These are phyloP conservation scores for Deilephila elpenor DNA, from an alignment of 2,888 invertebrate species.

Conservation along the genomic window DNA sequence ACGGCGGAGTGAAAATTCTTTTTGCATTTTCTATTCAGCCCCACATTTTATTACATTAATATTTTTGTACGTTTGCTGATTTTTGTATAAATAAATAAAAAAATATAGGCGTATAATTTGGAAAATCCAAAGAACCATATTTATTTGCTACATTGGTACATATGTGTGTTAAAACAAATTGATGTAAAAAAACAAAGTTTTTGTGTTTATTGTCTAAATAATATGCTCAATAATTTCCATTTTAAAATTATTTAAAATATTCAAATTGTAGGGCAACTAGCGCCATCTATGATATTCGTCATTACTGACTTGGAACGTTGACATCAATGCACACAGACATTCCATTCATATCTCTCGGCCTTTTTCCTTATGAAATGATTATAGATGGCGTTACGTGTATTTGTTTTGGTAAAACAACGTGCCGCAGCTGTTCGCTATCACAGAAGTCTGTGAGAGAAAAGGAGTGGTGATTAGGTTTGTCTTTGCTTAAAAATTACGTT, in stretches of 20 bases:
- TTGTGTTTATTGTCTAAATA: too few relatives aligned
- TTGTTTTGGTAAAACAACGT: constrained; percentile 80
- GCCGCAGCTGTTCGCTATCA: constrained; percentile 84
- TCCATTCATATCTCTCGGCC: constrained; percentile 38
- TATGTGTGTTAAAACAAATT: too few relatives aligned
- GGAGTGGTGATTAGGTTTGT: constrained; percentile 83
- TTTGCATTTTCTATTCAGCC: constrained; percentile 17
- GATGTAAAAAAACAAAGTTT: too few relatives aligned
- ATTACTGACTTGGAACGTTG: constrained; percentile 12
- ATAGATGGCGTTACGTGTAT: constrained; percentile 72
- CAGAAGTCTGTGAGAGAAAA: constrained; percentile 83
- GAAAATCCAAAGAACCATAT: too few relatives aligned
- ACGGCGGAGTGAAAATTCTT: constrained; percentile 61
- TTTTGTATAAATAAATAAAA: neutral
- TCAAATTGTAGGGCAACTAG: neutral
- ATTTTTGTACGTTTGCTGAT: constrained; percentile 27
- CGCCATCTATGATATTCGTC: constrained; percentile 50
- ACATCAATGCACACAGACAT: neutral
- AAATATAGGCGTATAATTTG: too few relatives aligned
- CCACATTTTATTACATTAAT: neutral
- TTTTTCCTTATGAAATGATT: neutral
- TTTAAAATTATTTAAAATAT: neutral
- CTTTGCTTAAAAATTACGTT: constrained; percentile 76
- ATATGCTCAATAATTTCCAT: neutral
- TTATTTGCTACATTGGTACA: too few relatives aligned